A percentile compares a stretch with the other conserved stretches of the same genome.
phyloP scores from a whole-genome alignment of 2,797 vertebrate genomes.

The Lates japonicus region DNA sequence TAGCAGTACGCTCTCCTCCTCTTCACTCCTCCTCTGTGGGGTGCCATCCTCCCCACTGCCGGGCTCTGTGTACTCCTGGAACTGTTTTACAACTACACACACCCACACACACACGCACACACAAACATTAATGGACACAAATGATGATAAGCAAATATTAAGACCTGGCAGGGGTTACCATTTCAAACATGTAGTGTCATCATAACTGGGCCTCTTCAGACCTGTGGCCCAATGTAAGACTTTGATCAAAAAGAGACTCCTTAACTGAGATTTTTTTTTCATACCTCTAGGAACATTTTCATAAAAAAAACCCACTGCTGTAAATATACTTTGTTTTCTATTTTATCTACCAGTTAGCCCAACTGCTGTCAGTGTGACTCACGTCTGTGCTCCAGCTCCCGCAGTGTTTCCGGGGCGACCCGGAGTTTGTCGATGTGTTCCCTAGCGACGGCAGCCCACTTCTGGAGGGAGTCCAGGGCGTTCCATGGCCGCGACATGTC shows the following conservation, averaged over 20 bases:
- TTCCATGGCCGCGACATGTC: conserved; percentile 99
- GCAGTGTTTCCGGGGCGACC: conserved; percentile 95
- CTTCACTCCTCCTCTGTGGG: conserved; percentile 94
- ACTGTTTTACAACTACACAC: conserved; percentile 94
- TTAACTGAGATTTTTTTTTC: not conserved
- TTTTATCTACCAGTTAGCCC: not conserved
- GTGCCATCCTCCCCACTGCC: conserved; percentile 93
- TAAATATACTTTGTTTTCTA: not conserved
- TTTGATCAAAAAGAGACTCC: conserved; percentile 1
- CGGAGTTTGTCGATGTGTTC: conserved; percentile 97
- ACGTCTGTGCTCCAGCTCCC: conserved; percentile 96
- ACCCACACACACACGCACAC: conserved; percentile 42
- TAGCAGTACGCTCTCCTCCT: conserved; percentile 94
- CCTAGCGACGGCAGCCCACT: conserved; percentile 96
- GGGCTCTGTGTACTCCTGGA: conserved; percentile 97
- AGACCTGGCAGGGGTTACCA: not conserved
- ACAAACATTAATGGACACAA: conserved; percentile 9
- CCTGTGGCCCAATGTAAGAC: not conserved
- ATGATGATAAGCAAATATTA: not conserved
- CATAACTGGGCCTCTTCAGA: not conserved
- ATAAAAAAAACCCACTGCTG: not conserved
- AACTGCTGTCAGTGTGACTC: conserved; percentile 79
- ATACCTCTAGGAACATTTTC: not conserved
- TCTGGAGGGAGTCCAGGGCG: conserved; percentile 97
- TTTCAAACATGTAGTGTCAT: conserved; percentile 1